Evolutionary conservation across 2,888 invertebrate species (phyloP).

Genomic region (Calameuta pallipes): DNA sequence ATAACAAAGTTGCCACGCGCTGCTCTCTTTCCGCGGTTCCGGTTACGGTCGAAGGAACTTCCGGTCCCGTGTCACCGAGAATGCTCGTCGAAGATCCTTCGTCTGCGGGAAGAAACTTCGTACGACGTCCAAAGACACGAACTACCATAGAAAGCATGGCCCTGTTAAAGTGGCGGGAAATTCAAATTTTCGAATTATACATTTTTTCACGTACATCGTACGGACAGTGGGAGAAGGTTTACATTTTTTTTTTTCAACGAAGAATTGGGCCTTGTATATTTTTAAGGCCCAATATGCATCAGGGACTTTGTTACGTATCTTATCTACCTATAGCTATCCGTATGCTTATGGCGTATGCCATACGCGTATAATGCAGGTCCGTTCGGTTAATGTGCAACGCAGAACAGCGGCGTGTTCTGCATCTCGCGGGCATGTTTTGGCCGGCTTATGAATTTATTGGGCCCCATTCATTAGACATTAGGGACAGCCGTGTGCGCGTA

Average conservation of each 20-base stretch:
- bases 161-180: background rate
- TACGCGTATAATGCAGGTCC: constrained; percentile 8
- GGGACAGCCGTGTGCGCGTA: constrained; percentile 49
- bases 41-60: background rate
- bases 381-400: constrained; percentile 31
- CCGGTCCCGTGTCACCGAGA: background rate
- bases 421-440: constrained; percentile 59
- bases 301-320: background rate
- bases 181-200: background rate
- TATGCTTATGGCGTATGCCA: constrained; percentile 5
- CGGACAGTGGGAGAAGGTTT: no score
- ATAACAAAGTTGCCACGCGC: constrained; percentile 34
- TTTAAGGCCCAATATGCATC: background rate
- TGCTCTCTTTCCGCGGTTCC: constrained; percentile 1
- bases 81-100: background rate
- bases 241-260: background rate
- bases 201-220: background rate
- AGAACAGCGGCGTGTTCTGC: constrained; percentile 48
- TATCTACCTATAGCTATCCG: background rate
- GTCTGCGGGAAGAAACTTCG: background rate
- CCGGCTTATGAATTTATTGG: constrained; percentile 64
- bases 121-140: background rate
- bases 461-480: constrained; percentile 63
- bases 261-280: background rate
- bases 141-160: background rate